Conservation (phyloP, 2,797 vertebrate genomes). For the Oreochromis mossambicus region DNA sequence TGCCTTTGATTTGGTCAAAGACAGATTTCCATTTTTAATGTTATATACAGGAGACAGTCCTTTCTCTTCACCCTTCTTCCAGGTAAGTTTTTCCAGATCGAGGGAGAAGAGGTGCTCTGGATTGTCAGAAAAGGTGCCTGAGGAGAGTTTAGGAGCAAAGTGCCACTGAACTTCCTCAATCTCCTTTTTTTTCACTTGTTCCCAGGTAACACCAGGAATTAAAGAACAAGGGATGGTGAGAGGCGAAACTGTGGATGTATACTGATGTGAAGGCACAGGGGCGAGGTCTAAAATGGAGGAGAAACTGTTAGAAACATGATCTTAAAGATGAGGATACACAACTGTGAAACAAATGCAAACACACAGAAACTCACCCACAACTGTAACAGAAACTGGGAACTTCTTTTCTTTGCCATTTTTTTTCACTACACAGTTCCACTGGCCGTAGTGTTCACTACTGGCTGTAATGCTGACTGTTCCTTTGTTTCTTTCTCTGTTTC, state of each 20-base stretch:
- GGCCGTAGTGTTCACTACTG: conserved; percentile 14
- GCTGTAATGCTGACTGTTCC: accelerated
- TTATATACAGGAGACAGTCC: accelerated
- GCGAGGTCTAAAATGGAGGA: conserved; percentile 53
- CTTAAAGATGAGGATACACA: neutral
- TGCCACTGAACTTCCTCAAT: conserved; percentile 47
- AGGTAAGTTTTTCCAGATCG: neutral
- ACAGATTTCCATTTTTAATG: neutral
- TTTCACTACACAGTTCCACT: conserved; percentile 56
- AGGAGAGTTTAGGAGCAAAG: conserved; percentile 19
- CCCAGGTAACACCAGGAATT: conserved; percentile 16
- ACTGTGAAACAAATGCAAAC: neutral
- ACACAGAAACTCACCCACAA: conserved; percentile 63
- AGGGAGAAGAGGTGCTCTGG: conserved; percentile 20
- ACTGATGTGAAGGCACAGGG: neutral
- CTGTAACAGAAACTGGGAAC: neutral
- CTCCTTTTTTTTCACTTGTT: neutral
- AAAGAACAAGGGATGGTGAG: conserved; percentile 54
- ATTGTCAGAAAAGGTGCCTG: accelerated
- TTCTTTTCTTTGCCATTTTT: accelerated
- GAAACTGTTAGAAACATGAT: neutral
- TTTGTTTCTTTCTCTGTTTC: accelerated
- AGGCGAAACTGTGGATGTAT: conserved; percentile 1
- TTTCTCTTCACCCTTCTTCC: accelerated
- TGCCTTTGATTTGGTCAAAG: neutral